phyloP scores from a whole-genome alignment of 2,113 vertebrate species.

The Pongo pygmaeus region DNA sequence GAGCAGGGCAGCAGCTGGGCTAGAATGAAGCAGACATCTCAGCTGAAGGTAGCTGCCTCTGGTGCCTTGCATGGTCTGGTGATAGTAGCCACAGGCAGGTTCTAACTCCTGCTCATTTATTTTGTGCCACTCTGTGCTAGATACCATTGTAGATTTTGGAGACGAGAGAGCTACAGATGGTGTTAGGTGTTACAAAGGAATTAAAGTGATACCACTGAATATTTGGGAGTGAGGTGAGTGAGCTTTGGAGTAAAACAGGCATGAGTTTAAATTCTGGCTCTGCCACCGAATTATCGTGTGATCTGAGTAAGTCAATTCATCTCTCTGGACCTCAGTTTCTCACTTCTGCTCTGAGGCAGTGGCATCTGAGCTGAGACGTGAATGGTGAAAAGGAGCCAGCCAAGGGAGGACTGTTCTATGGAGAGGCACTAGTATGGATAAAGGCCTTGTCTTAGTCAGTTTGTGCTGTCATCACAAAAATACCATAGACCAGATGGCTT shows the following conservation, averaged over 20 bases:
- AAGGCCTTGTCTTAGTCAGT: neutral
- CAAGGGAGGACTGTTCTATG: neutral
- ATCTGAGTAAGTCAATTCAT: too few species aligned
- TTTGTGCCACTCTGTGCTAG: neutral
- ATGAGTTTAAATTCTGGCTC: too few species aligned
- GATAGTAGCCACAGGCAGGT: neutral
- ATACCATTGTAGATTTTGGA: neutral
- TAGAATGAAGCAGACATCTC: neutral
- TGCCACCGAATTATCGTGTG: too few species aligned
- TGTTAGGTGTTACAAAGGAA: neutral
- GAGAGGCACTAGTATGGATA: neutral
- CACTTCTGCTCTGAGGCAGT: neutral
- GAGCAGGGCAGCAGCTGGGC: neutral
- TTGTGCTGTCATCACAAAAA: neutral
- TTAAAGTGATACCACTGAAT: neutral
- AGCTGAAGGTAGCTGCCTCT: neutral
- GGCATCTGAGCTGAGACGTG: neutral
- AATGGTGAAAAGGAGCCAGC: neutral
- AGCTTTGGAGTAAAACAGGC: neutral
- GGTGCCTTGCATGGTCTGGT: neutral
- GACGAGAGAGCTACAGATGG: neutral
- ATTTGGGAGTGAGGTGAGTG: neutral
- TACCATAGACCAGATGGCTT: neutral
- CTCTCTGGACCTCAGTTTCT: neutral
- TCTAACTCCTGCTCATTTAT: neutral